Evolutionary conservation across 2,113 vertebrate species (phyloP), one percentile per base, ranked within the genome.

Genomic region (Struthio camelus): DNA sequence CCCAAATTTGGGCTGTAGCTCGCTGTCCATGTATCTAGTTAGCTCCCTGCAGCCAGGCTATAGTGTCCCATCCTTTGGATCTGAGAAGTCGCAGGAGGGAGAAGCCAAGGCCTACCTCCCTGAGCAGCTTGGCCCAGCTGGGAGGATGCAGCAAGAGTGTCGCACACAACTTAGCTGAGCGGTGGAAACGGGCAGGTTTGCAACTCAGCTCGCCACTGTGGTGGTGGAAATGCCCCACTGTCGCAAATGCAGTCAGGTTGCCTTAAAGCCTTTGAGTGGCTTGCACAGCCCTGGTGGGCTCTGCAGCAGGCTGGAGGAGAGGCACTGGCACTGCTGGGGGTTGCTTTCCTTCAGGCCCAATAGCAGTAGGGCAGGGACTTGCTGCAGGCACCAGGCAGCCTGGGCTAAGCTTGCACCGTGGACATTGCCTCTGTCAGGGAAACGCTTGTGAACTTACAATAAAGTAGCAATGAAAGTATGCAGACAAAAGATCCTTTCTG

Each of bases 11-110:
- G 30, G 20, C 15, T 66, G 13, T 24, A 54, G 11, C 40, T 46
- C 72, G 30, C 67, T 32, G 24, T 53, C 27, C 22, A 3, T 48
- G 44, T 32, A 3, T 32, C 10, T 34, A 87, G 5, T 25, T 62
- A 34, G 46, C 0, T 0, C 14, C 9, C 5, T 1, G 3, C 30
- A 81, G 27, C 24, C 48, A 58, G n/a, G 19, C 3, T 69, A 6
- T 20, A 25, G 32, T 36, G 25, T 56, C 13, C 64, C 15, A 14
- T 4, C 30, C 14, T 38, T 65, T 46, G 34, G 15, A 71, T 58
- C 10, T 28, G 40, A 48, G 34, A 14, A 6, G 7, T 87, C 75
- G 54, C 0, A 4, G 24, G 28, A 78, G 25, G n/a, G 13, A 82
- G 15, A 62, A 7, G 5, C 40, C 54, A n/a, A 54, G 16, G 8